A percentile compares a stretch with the other conserved stretches of the same genome.
Conservation (phyloP, 1,140 invertebrate species). For the Dinoponera quadriceps region DNA sequence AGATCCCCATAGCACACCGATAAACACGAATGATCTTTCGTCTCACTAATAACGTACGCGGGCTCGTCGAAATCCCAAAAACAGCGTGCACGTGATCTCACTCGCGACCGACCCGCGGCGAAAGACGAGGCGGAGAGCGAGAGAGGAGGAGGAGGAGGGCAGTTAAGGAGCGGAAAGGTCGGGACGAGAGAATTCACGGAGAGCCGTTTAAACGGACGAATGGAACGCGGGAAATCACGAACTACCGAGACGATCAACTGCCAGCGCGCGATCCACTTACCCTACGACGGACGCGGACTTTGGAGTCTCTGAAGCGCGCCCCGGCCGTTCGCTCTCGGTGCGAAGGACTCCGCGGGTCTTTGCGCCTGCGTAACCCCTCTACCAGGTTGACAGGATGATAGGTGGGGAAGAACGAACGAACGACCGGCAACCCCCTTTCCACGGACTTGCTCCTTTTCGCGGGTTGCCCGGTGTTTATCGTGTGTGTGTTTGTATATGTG, state of each 20-base stretch:
- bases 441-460: conserved; percentile 60
- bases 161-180: conserved; percentile 1
- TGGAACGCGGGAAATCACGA: conserved; percentile 47
- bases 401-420: conserved; percentile 47
- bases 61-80: conserved; percentile 38
- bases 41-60: conserved; percentile 23
- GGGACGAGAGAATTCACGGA: neutral
- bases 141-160: conserved; percentile 42
- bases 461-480: neutral
- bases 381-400: conserved; percentile 8
- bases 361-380: conserved; percentile 71
- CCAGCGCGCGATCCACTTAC: conserved; percentile 76
- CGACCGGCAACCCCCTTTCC: conserved; percentile 68
- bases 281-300: conserved; percentile 77
- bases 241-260: conserved; percentile 40
- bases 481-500: neutral
- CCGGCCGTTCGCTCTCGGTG: conserved; percentile 36
- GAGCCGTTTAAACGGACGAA: conserved; percentile 39
- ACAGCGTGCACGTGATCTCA: conserved; percentile 59
- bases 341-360: conserved; percentile 60
- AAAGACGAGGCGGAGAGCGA: neutral
- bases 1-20: conserved; percentile 76
- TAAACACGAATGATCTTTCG: conserved; percentile 64
- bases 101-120: conserved; percentile 41
- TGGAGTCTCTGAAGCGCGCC: conserved; percentile 75